A percentile compares a stretch with the other conserved stretches of the same genome.
Conservation (phyloP, 1,140 invertebrate species). For the Orchestia grillus region DNA sequence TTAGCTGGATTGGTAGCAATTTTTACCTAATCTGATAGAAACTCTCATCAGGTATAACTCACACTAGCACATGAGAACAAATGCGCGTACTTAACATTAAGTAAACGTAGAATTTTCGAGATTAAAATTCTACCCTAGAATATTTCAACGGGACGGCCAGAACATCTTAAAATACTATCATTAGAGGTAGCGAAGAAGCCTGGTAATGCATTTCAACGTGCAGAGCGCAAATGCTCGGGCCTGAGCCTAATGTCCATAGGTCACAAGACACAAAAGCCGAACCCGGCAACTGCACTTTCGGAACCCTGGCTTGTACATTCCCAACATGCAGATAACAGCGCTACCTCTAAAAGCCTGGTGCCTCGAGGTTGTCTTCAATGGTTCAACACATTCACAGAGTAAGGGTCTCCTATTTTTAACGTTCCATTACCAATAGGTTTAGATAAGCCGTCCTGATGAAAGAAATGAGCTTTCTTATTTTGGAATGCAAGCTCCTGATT, state of each 20-base stretch:
- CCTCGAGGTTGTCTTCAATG: not conserved
- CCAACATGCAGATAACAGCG: not conserved
- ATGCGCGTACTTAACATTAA: not conserved
- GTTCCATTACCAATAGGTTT: not conserved
- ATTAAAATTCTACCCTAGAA: not conserved
- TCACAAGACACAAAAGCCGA: conserved; percentile 40
- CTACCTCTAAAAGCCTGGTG: not conserved
- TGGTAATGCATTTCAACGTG: conserved; percentile 1
- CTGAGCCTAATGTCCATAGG: conserved; percentile 7
- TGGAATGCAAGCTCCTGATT: not conserved
- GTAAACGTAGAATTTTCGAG: not conserved
- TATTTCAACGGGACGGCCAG: not conserved
- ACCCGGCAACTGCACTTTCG: conserved; percentile 3
- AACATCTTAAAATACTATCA: not conserved
- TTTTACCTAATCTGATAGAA: not conserved
- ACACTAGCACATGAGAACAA: not conserved
- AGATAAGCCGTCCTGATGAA: not conserved
- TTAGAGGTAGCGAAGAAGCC: not conserved
- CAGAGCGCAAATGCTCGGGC: not conserved
- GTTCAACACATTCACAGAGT: not conserved
- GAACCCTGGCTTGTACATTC: not conserved
- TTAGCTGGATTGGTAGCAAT: not conserved
- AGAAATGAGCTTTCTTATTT: not conserved
- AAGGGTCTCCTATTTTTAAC: not conserved
- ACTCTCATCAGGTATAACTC: not conserved